Evolutionary conservation across 1,140 invertebrate species (phyloP), one percentile per base, ranked within the genome.

Genomic region (Habropoda laboriosa): DNA sequence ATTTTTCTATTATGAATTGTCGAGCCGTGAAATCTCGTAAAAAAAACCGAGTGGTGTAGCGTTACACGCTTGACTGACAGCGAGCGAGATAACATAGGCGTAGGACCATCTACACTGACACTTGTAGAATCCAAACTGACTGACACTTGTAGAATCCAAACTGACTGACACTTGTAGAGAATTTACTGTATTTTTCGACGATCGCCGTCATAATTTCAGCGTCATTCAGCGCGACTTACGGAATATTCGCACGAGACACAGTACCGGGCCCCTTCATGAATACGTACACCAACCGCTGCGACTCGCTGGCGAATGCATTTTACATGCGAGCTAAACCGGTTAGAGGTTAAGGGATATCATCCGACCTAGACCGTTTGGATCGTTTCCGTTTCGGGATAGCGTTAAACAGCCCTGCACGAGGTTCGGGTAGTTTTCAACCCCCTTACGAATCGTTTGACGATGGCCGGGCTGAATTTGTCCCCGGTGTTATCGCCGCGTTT

Each of bases 271-370:
- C 27, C 30, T 66, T 66, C 18, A n/a, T 45, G 27, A 45, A 32
- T 45, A 47, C 27, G 42, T 21, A 47, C n/a, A n/a, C 27, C 42
- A 13, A 27, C 27, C 27, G 24, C 47, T 38, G 21, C 47, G n/a
- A 21, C 21, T 16, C n/a, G 47, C 12, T 3, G 12, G 55, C 42
- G 55, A 72, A 72, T 72, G 32, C 57, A 49, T 73, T 73, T 61
- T 45, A 27, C 71, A 40, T 38, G 67, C 27, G 16, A 30, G 40
- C 21, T 60, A 72, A 60, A 60, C 71, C 40, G 42, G 57, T 27
- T 73, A 47, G 40, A 38, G 55, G 71, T 61, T 73, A 73, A 73
- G 32, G 71, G 32, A 73, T 35, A 35, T 38, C 42, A 47, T 73
- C 30, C 30, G n/a, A 16, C 55, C 21, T 35, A 30, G 30, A n/a